A percentile compares a stretch with the other conserved stretches of the same genome.
phyloP scores from a whole-genome alignment of 1,140 invertebrate species.

The Anthonomus grandis region DNA sequence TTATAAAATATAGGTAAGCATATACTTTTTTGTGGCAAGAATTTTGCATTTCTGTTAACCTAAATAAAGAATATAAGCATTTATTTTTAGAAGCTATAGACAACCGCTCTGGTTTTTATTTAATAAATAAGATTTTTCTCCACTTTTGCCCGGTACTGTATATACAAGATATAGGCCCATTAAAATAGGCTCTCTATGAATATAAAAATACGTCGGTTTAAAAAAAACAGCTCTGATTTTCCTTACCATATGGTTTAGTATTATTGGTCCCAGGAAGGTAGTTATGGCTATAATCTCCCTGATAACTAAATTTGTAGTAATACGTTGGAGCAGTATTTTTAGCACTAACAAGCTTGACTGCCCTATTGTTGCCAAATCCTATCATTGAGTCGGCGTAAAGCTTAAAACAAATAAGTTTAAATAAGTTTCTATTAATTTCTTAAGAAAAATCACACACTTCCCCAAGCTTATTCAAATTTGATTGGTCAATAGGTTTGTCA shows the following conservation, averaged over 20 bases:
- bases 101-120: too few relatives aligned
- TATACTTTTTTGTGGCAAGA: too few relatives aligned
- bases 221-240: too few relatives aligned
- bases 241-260: constrained; percentile 41
- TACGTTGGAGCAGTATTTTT: constrained; percentile 51
- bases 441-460: constrained; percentile 40
- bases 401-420: constrained; percentile 21
- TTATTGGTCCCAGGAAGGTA: constrained; percentile 48
- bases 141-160: too few relatives aligned
- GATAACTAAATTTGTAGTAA: constrained; percentile 56
- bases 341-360: constrained; percentile 51
- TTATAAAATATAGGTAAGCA: too few relatives aligned
- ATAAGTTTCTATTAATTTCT: neutral
- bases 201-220: too few relatives aligned
- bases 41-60: too few relatives aligned
- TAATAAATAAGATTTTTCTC: too few relatives aligned
- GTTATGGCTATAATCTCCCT: constrained; percentile 54
- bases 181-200: too few relatives aligned
- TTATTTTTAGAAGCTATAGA: too few relatives aligned
- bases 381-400: constrained; percentile 54
- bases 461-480: constrained; percentile 30
- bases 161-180: too few relatives aligned
- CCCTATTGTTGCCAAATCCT: constrained; percentile 52
- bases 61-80: too few relatives aligned
- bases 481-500: constrained; percentile 24